A percentile compares a stretch with the other conserved stretches of the same genome.
Evolutionary conservation across 2,888 invertebrate species (phyloP).

Genomic region (Helleia helle): DNA sequence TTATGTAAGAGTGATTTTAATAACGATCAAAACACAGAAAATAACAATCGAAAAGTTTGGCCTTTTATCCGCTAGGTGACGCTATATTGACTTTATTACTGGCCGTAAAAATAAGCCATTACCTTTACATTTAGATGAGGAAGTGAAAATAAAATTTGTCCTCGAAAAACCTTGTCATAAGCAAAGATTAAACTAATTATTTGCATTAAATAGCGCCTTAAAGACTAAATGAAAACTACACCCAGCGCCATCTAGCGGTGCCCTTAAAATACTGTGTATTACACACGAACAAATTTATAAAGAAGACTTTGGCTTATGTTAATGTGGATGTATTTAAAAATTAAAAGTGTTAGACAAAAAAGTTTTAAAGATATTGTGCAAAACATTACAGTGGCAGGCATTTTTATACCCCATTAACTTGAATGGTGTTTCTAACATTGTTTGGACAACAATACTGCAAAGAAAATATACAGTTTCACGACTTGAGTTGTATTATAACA

Average conservation of each 20-base stretch:
- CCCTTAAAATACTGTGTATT: not conserved
- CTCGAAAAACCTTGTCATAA: too few species aligned
- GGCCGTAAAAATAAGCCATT: not conserved
- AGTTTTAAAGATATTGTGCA: not conserved
- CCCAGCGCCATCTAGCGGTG: conserved; percentile 1
- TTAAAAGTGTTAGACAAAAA: not conserved
- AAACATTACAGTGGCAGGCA: too few species aligned
- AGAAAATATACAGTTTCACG: too few species aligned
- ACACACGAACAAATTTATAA: not conserved
- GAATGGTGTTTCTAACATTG: too few species aligned
- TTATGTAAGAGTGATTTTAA: conserved; percentile 2
- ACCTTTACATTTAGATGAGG: not conserved
- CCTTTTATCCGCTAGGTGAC: conserved; percentile 1
- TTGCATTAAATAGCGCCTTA: too few species aligned
- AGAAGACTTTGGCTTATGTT: not conserved
- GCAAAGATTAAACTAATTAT: too few species aligned
- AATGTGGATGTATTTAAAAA: not conserved
- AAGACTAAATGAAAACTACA: not conserved
- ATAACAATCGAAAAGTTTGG: conserved; percentile 10
- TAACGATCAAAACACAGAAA: conserved; percentile 5
- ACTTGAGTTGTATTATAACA: too few species aligned
- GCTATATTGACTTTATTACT: not conserved
- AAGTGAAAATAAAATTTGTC: not conserved
- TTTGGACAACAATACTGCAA: too few species aligned
- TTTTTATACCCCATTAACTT: too few species aligned